These are phyloP conservation scores for Isichthys henryi DNA, from an alignment of 2,113 vertebrate genomes.

Conservation along the genomic window DNA sequence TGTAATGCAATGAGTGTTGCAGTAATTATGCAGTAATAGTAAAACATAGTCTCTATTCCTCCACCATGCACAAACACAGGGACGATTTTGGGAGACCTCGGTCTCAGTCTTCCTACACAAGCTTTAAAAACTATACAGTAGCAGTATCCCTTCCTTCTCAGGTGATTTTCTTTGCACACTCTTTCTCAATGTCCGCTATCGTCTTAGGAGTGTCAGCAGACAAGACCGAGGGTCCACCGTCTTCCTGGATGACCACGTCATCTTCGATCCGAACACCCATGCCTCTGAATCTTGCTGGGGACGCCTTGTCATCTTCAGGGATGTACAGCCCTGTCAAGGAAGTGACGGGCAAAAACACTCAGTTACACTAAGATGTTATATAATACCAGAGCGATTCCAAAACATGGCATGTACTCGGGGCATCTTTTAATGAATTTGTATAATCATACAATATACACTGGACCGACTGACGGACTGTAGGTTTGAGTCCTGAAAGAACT, in stretches of 20 bases:
- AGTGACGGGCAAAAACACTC: neutral
- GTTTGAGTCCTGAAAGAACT: neutral
- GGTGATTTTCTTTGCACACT: slow-evolving; percentile 57
- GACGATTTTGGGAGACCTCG: neutral
- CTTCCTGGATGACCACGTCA: slow-evolving; percentile 73
- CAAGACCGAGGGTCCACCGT: slow-evolving; percentile 69
- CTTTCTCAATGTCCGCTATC: slow-evolving; percentile 70
- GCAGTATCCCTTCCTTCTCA: neutral
- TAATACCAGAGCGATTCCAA: neutral
- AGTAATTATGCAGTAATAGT: neutral
- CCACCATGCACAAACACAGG: neutral
- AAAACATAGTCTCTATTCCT: neutral
- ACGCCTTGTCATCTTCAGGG: slow-evolving; percentile 64
- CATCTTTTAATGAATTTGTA: neutral
- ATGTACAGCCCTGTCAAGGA: slow-evolving; percentile 78
- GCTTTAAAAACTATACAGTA: neutral
- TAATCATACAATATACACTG: neutral
- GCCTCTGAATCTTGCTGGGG: slow-evolving; percentile 70
- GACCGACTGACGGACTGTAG: neutral
- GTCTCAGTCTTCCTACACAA: neutral
- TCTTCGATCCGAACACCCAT: slow-evolving; percentile 89
- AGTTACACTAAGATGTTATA: neutral
- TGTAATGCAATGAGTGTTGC: neutral
- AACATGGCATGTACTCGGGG: neutral
- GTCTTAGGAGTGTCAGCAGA: slow-evolving; percentile 84